A percentile compares a stretch with the other conserved stretches of the same genome.
Conservation (phyloP, 2,888 invertebrate genomes). For the Gasteruption jaculator region DNA sequence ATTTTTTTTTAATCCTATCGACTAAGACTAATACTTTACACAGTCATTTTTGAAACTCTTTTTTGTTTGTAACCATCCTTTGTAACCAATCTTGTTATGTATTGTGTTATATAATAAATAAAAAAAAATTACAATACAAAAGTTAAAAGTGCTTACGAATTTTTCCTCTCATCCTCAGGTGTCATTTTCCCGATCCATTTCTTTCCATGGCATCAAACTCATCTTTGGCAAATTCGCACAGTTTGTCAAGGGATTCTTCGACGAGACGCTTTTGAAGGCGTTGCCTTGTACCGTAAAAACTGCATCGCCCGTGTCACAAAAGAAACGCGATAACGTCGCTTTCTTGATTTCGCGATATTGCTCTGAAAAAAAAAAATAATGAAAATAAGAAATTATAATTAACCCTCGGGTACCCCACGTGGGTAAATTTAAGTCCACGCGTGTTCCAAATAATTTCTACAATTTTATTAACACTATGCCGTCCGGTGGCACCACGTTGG, state of each 20-base stretch:
- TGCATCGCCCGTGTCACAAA: conserved; percentile 50
- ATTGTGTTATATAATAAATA: background rate
- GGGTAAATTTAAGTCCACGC: too few relatives aligned
- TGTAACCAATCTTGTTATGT: background rate
- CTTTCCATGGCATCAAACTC: conserved; percentile 49
- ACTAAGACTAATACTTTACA: too few relatives aligned
- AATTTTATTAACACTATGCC: too few relatives aligned
- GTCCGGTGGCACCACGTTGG: too few relatives aligned
- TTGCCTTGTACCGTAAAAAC: conserved; percentile 52
- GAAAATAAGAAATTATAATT: background rate
- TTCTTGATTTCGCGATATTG: conserved; percentile 45
- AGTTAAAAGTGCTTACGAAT: too few relatives aligned
- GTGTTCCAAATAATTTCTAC: too few relatives aligned
- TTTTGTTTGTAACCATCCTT: background rate
- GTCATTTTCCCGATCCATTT: conserved; percentile 22
- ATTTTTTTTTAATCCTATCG: too few relatives aligned
- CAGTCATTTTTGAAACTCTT: too few relatives aligned
- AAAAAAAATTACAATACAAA: too few relatives aligned
- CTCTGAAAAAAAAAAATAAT: conserved; percentile 11
- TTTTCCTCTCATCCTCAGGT: too few relatives aligned
- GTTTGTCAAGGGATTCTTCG: conserved; percentile 48
- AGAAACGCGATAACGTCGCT: conserved; percentile 46
- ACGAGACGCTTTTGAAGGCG: conserved; percentile 52
- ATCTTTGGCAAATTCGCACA: conserved; percentile 46
- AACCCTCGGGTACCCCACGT: background rate